Percentiles rank a stretch among this genome's conserved stretches.
These are phyloP conservation scores for Neolamprologus cancellatus DNA, from an alignment of 2,113 vertebrate species.

Conservation along the genomic window DNA sequence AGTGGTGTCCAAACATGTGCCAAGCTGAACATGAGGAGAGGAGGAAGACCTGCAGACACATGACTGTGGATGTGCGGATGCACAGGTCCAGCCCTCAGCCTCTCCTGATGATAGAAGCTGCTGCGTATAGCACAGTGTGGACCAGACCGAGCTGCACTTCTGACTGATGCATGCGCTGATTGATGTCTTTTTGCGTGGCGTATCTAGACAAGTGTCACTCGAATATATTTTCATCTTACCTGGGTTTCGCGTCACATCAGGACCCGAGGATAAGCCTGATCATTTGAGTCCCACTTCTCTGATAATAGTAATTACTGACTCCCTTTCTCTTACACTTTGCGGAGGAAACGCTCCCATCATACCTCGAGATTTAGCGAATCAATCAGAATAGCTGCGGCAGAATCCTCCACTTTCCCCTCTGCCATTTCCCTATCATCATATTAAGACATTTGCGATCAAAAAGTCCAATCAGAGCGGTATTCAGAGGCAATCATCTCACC, in stretches of 20 bases:
- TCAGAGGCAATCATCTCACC: background rate
- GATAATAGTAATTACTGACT: background rate
- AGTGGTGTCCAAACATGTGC: conserved; percentile 30
- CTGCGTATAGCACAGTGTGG: background rate
- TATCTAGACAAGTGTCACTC: background rate
- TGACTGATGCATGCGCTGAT: background rate
- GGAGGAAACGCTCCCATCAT: background rate
- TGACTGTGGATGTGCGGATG: background rate
- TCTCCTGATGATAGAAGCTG: background rate
- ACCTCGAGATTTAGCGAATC: background rate
- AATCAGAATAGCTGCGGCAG: background rate
- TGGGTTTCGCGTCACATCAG: background rate
- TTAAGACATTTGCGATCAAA: background rate
- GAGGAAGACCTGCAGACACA: conserved; percentile 1
- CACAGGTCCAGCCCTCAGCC: background rate
- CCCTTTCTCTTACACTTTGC: background rate
- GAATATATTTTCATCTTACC: background rate
- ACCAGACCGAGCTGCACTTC: background rate
- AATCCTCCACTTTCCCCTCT: background rate
- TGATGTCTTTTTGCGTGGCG: background rate
- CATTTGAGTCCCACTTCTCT: background rate
- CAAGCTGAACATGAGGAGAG: conserved; percentile 5
- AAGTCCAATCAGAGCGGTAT: background rate
- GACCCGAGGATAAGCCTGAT: background rate
- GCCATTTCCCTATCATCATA: background rate